Percentiles rank a stretch among this genome's conserved stretches.
These are phyloP conservation scores for Eugnorisma glareosa DNA, from an alignment of 2,888 invertebrate genomes.

Conservation along the genomic window DNA sequence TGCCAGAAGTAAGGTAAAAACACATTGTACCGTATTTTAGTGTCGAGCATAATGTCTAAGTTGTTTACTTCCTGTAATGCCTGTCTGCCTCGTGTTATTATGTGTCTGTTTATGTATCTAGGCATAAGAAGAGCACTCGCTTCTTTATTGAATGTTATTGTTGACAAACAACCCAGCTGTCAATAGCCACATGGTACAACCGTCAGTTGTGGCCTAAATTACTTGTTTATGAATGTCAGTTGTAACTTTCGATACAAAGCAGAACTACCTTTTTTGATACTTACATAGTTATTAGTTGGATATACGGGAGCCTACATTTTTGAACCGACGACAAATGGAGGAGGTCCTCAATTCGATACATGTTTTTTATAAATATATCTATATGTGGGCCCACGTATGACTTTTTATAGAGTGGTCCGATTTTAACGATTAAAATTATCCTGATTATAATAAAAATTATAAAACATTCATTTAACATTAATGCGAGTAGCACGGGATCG, in stretches of 20 bases:
- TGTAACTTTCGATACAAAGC: background rate
- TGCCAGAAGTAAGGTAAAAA: background rate
- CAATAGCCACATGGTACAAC: background rate
- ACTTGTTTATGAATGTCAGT: background rate
- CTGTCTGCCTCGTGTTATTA: background rate
- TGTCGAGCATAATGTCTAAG: background rate
- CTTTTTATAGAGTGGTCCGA: too few relatives aligned
- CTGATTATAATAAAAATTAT: too few relatives aligned
- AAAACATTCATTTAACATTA: too few relatives aligned
- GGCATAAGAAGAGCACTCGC: background rate
- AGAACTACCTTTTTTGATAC: background rate
- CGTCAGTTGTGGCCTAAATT: background rate
- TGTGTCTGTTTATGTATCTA: background rate
- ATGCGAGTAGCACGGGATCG: too few relatives aligned
- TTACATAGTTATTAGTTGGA: too few relatives aligned
- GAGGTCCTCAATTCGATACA: too few relatives aligned
- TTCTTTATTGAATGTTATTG: background rate
- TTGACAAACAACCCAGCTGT: background rate
- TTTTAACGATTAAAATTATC: too few relatives aligned
- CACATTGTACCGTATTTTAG: background rate
- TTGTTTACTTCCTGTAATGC: background rate
- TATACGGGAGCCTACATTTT: too few relatives aligned
- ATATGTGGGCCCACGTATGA: too few relatives aligned
- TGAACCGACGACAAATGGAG: too few relatives aligned
- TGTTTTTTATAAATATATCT: too few relatives aligned